These are phyloP conservation scores for Hanleya hanleyi DNA, from an alignment of 2,888 invertebrate species.

Conservation along the genomic window DNA sequence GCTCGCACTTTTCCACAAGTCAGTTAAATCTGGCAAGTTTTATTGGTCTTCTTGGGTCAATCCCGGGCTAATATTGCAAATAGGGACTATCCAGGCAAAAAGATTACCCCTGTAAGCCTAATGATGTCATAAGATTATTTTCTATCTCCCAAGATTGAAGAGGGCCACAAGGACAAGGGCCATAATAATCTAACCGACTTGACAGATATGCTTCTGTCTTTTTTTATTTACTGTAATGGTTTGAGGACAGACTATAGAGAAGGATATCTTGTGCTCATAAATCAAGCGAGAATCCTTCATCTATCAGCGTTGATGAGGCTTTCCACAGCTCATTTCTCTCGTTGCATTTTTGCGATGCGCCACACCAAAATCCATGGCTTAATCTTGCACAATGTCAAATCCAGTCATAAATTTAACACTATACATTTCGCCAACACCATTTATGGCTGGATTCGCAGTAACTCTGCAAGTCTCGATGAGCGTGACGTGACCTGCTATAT, in stretches of 20 bases:
- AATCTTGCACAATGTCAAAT: too few relatives aligned
- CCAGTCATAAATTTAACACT: too few relatives aligned
- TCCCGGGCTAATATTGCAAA: not conserved
- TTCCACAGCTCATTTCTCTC: too few relatives aligned
- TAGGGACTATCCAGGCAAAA: not conserved
- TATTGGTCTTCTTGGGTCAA: not conserved
- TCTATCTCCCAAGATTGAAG: conserved; percentile 8
- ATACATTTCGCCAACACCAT: too few relatives aligned
- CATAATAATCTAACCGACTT: not conserved
- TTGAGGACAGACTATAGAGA: not conserved
- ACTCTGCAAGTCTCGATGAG: too few relatives aligned
- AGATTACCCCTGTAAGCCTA: conserved; percentile 1
- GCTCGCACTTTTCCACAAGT: conserved; percentile 1
- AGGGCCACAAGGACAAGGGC: not conserved
- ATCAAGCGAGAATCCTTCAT: too few relatives aligned
- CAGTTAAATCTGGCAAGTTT: not conserved
- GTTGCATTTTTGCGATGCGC: too few relatives aligned
- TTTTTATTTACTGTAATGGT: not conserved
- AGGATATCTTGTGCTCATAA: not conserved
- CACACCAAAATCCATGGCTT: too few relatives aligned
- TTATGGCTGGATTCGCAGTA: too few relatives aligned
- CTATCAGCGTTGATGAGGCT: too few relatives aligned
- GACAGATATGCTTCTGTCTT: conserved; percentile 1
- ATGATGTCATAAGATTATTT: conserved; percentile 12
- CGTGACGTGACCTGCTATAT: too few relatives aligned